Conservation (phyloP, 2,113 vertebrate genomes). For the Centropus bengalensis region DNA sequence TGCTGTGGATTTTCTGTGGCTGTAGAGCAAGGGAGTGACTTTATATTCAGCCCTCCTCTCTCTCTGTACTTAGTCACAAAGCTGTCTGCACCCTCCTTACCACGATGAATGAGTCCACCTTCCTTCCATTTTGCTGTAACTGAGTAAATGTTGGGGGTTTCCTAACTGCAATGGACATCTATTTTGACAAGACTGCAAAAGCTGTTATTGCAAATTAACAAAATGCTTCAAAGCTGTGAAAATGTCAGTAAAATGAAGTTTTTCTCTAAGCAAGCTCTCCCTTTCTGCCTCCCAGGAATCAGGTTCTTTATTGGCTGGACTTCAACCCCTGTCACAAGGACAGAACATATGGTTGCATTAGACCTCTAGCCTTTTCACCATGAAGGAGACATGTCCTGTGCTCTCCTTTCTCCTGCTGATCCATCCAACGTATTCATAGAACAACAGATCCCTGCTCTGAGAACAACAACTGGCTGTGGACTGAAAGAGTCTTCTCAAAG, state of each 20-base stretch:
- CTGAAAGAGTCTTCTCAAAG: not conserved
- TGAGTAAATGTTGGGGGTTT: not conserved
- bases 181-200: not conserved
- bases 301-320: not conserved
- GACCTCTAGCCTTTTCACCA: not conserved
- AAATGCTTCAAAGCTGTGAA: slow-evolving; percentile 31
- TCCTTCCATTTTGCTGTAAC: not conserved
- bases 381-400: not conserved
- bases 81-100: not conserved
- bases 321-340: not conserved
- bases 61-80: not conserved
- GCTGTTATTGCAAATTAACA: not conserved
- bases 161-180: not conserved
- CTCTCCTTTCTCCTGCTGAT: not conserved
- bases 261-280: not conserved
- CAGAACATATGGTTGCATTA: not conserved
- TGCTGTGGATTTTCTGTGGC: not conserved
- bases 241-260: not conserved
- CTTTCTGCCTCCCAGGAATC: not conserved
- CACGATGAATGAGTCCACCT: not conserved
- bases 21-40: not conserved
- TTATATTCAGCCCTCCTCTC: not conserved
- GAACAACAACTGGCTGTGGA: not conserved
- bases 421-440: not conserved
- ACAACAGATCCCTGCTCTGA: not conserved